These are phyloP conservation scores for Leiothrix lutea DNA, from an alignment of 2,113 vertebrate genomes.

Conservation along the genomic window DNA sequence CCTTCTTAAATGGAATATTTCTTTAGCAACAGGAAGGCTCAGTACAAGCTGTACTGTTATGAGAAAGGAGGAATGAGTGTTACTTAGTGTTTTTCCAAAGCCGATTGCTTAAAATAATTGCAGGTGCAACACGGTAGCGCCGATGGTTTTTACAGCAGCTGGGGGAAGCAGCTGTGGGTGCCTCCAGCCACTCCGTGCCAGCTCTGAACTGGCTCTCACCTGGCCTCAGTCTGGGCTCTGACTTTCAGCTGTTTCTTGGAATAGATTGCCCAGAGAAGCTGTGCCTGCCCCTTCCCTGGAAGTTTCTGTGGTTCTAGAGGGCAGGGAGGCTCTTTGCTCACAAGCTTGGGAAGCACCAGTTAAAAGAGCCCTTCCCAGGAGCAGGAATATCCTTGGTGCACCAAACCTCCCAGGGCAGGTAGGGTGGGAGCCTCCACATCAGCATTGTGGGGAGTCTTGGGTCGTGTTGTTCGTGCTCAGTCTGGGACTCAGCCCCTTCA, in stretches of 20 bases:
- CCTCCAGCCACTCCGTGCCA: fast-evolving
- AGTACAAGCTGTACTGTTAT: neutral
- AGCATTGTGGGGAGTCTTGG: fast-evolving
- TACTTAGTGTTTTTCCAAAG: neutral
- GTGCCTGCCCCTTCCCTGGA: neutral
- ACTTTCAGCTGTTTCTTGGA: neutral
- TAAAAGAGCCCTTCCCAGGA: neutral
- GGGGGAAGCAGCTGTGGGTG: neutral
- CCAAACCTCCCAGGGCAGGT: neutral
- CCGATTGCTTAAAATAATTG: neutral
- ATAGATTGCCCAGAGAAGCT: neutral
- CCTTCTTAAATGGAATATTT: constrained; percentile 10
- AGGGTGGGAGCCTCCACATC: fast-evolving
- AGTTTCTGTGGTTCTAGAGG: neutral
- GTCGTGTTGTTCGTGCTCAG: fast-evolving
- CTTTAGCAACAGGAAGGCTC: neutral
- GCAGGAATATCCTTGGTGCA: fast-evolving
- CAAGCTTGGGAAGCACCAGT: neutral
- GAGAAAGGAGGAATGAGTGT: constrained; percentile 2
- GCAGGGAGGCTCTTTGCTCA: fast-evolving
- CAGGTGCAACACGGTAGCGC: neutral
- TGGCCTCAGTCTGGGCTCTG: neutral
- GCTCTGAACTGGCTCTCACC: fast-evolving
- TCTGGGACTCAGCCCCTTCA: neutral
- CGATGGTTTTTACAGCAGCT: neutral